Base-by-base conservation (phyloP, 2,113 vertebrate genomes). In the Cyanistes caeruleus region DNA sequence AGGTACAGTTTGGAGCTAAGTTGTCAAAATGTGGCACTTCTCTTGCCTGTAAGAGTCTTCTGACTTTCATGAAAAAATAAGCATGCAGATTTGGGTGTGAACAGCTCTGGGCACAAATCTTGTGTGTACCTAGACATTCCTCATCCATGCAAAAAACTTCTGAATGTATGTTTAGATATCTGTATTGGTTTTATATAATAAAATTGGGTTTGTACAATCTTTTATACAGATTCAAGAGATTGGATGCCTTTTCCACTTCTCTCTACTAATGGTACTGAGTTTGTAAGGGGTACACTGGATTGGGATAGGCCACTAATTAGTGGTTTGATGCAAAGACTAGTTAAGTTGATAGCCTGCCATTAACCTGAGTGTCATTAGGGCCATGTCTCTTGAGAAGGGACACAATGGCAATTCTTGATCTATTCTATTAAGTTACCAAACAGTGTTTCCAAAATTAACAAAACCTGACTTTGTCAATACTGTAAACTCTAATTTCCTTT, bases 301-400 rank as follows among this genome's bases (percentile, higher is more conserved):
- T 81, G 90, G 64, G 48, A 46, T 70, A 64, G 85, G 31, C 39
- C 18, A 21, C 48, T 93, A 70, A 60, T 90, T 81, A 74, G 46
- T 70, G 69, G 37, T 63, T 77, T 49, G n/a, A 84, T 90, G 60
- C 52, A 70, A 77, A 92, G 80, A 63, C 35, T 27, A 8, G 85
- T 91, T 51, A 49, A 81, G 51, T 63, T 92, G 90, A 91, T 93
- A 80, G 90, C 78, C 51, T 88, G 63, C 82, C 48, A 80, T 95
- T 96, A 96, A 89, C 64, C 31, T 17, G 39, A 67, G 22, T 84
- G 68, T 87, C 35, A 89, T 91, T 67, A 68, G 58, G 49, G 37
- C 81, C 6, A 2, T 52, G 55, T 84, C 39, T 75, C 48, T 92
- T 68, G 39, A 88, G 39, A 49, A 59, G 59, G 67, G 43, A 74